Evolutionary conservation across 2,113 vertebrate species (phyloP), one percentile per base, ranked within the genome.

Genomic region (Colossoma macropomum): DNA sequence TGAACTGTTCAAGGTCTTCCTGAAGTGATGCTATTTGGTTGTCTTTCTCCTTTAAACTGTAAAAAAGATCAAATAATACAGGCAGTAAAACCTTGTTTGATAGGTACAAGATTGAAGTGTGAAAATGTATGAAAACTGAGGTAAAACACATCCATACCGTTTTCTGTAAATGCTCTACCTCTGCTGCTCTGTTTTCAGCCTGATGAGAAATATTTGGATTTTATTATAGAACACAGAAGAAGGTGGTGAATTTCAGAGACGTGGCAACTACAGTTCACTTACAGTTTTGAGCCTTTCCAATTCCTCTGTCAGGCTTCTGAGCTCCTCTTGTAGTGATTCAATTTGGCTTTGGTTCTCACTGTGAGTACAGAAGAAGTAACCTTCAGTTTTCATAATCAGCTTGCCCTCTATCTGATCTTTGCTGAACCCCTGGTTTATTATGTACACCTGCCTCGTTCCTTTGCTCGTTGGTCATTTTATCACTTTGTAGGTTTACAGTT

Each of bases 1-100:
- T 85, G 30, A 63, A 89, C 78, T 94, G 91, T 0, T 80, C 8
- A 10, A 92, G 73, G 28, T 62, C 63, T 27, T 19, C 84, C 23
- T 85, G 77, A 75, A 85, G 72, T 60, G 84, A 48, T 70, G 78
- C 62, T 50, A 85, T 62, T 50, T 70, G 78, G 34, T 27, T 41
- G 12, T 81, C 78, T n/a, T 75, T 80, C 70, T 81, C 84, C 63
- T 77, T 80, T 27, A 85, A 32, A 30, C 84, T 85, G n/a, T 4
- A 16, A 72, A 70, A 71, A 30, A 79, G n/a, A 83, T 3, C 3
- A 72, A 63, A 54, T 23, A 17, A 69, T 59, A 23, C n/a, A 27
- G 0, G 4, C 41, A 45, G 9, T 45, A 45, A 45, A 45, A 45
- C 41, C 9, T 38, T 45, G 41, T 62, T 23, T 30, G 56, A 17